These are phyloP conservation scores for Rattus norvegicus DNA, from an alignment of 2,113 vertebrate species.

Conservation along the genomic window GRCr8 NC_086038.1:37536501-37537000, in stretches of 20 bases:
- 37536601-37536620: conserved; percentile 5
- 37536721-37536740: background rate
- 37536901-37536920: background rate
- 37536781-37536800: too few relatives aligned
- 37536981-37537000: background rate
- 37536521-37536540: background rate
- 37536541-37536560: background rate
- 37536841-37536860: background rate
- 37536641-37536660: background rate
- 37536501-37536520: background rate
- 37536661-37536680: background rate
- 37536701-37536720: background rate
- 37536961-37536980: background rate
- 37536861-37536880: background rate
- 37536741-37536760: background rate
- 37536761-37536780: too few relatives aligned
- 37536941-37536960: background rate
- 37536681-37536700: background rate
- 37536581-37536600: background rate
- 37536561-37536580: background rate
- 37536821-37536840: background rate
- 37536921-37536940: background rate
- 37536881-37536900: background rate
- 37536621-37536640: background rate
- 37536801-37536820: background rate